Evolutionary conservation across 1,140 invertebrate species (phyloP).

Genomic region (Trinorchestia longiramus): DNA sequence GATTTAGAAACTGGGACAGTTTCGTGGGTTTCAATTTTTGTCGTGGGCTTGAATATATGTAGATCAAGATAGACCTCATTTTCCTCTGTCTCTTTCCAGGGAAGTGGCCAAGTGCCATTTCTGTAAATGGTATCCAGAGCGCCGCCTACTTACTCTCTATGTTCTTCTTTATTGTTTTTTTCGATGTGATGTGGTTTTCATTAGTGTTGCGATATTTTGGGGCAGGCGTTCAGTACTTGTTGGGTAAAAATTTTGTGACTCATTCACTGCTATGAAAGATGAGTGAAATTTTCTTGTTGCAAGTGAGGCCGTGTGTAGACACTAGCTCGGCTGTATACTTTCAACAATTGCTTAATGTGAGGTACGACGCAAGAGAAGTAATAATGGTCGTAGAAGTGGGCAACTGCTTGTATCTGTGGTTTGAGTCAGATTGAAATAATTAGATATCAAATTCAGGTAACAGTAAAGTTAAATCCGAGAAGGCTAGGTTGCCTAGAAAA

Average conservation of each 20-base stretch:
- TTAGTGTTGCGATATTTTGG: neutral
- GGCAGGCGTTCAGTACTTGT: neutral
- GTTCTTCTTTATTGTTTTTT: neutral
- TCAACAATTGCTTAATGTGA: neutral
- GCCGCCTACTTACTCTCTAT: neutral
- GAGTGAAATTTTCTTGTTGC: neutral
- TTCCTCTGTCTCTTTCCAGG: neutral
- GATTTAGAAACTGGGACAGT: neutral
- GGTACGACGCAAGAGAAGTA: neutral
- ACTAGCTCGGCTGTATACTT: neutral
- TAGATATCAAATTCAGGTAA: too few relatives aligned
- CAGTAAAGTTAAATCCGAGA: too few relatives aligned
- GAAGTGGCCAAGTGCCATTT: neutral
- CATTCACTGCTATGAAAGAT: neutral
- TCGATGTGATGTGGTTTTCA: neutral
- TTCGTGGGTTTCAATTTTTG: neutral
- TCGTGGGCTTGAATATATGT: too few relatives aligned
- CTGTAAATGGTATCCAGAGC: neutral
- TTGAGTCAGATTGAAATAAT: too few relatives aligned
- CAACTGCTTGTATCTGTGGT: neutral
- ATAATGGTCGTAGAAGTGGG: neutral
- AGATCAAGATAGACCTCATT: neutral
- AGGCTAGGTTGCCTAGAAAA: too few relatives aligned
- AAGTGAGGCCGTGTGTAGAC: neutral
- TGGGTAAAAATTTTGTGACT: neutral